Evolutionary conservation across 1,140 invertebrate species (phyloP), one percentile per base, ranked within the genome.

Genomic region (Stegodyphus dumicola): DNA sequence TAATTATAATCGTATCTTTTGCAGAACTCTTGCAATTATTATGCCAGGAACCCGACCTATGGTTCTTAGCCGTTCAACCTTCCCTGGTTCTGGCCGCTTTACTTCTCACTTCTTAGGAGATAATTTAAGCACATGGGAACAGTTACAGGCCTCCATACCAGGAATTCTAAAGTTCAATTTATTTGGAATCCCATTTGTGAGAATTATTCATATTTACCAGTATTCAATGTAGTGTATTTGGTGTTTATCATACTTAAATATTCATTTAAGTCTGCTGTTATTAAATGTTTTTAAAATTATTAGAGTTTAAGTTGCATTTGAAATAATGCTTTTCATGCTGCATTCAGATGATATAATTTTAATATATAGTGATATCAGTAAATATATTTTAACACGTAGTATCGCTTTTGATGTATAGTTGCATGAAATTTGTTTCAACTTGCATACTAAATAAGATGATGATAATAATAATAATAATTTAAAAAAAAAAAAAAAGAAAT

Each of bases 21-120:
- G 73, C 48, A 87, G 87, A 69, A 74, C 77, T 83, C 76, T 75
- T n/a, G 86, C 86, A 7, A 87, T 88, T 77, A 76, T 76, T 66
- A 86, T 86, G 13, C 75, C 67, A 56, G 85, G 84, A 54, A 76
- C 54, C n/a, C 53, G 90, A 53, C 75, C 87, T 5, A 89, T 89
- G 17, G 87, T 92, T 5, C 88, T 92, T 6, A 90, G 91, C 54
- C 88, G 92, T 33, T 93, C 92, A n/a, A 93, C 92, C 4, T 94
- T 91, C 89, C 86, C 91, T 6, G 91, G 92, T 54, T 89, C 90
- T 70, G 93, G 93, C 33, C 88, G 90, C 71, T 93, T 91, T 89
- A 90, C 90, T 67, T 91, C 90, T 73, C 93, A 93, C 87, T 93
- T 93, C 92, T 88, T 91, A 5, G 92, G 92, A 18, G 92, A 92